Conservation (phyloP, 2,113 vertebrate species). For the Dipodomys spectabilis region DNA sequence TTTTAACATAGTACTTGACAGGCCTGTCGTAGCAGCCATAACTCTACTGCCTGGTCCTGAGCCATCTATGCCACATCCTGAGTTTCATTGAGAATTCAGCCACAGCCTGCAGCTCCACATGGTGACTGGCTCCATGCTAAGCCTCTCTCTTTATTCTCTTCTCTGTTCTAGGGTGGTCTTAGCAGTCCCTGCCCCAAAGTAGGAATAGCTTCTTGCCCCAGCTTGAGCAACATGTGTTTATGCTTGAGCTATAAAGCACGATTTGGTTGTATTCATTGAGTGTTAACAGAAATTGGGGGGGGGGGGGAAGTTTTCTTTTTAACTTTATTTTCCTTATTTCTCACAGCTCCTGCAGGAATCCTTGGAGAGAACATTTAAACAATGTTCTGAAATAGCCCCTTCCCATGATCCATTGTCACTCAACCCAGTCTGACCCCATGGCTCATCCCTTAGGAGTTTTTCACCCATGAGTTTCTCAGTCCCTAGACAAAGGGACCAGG, state of each 20-base stretch:
- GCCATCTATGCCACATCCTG: not conserved
- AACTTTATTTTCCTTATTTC: not conserved
- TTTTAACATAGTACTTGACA: not conserved
- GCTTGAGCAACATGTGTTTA: not conserved
- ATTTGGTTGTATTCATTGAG: not conserved
- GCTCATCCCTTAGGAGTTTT: not conserved
- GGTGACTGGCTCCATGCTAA: not conserved
- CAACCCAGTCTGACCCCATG: not conserved
- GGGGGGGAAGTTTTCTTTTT: not conserved
- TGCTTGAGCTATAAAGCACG: not conserved
- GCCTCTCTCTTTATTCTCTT: not conserved
- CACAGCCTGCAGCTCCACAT: not conserved
- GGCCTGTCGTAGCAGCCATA: no score
- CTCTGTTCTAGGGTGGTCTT: not conserved
- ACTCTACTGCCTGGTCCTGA: not conserved
- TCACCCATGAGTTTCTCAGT: not conserved
- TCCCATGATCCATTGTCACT: not conserved
- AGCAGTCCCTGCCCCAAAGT: not conserved
- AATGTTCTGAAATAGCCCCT: not conserved
- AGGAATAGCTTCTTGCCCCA: not conserved
- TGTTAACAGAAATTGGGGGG: conserved; percentile 11
- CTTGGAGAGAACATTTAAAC: not conserved
- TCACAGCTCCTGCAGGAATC: not conserved
- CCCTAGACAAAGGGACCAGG: not conserved
- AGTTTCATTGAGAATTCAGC: not conserved